These are phyloP conservation scores for Cheilosia vernalis DNA, from an alignment of 2,888 invertebrate genomes.

Conservation along the genomic window DNA sequence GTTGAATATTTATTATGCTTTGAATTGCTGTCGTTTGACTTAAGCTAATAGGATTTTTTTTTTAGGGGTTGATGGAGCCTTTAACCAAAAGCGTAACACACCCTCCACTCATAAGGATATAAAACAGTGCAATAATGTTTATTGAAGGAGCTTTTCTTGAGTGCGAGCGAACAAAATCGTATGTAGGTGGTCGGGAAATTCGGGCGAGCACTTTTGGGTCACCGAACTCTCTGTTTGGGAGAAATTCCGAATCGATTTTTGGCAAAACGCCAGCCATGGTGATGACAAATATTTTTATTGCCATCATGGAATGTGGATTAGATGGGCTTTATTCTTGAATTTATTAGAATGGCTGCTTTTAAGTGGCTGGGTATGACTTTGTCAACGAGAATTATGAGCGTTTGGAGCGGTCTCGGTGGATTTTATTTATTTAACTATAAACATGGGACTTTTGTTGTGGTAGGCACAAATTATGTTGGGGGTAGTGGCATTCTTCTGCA, in stretches of 20 bases:
- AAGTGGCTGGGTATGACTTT: constrained; percentile 70
- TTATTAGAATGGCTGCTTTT: constrained; percentile 65
- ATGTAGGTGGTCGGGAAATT: constrained; percentile 28
- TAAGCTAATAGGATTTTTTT: constrained; percentile 68
- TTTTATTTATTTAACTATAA: constrained; percentile 56
- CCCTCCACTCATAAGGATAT: constrained; percentile 36
- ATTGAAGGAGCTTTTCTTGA: constrained; percentile 58
- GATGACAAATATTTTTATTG: constrained; percentile 74
- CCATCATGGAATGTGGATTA: constrained; percentile 71
- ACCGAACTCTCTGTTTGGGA: constrained; percentile 47
- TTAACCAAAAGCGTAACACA: constrained; percentile 9
- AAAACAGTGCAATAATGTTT: constrained; percentile 69
- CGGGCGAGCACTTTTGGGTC: constrained; percentile 47
- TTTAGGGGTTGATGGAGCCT: constrained; percentile 32
- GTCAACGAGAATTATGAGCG: constrained; percentile 50
- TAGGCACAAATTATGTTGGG: constrained; percentile 40
- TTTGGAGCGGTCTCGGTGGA: constrained; percentile 28
- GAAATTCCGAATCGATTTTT: constrained; percentile 52
- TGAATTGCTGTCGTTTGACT: constrained; percentile 75
- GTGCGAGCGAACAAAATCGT: constrained; percentile 41
- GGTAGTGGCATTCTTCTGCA: background rate
- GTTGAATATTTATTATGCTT: constrained; percentile 66
- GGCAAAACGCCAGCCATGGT: constrained; percentile 59
- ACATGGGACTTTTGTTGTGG: constrained; percentile 43
- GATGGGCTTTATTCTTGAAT: constrained; percentile 68